These are phyloP conservation scores for Lerema accius DNA, from an alignment of 1,140 invertebrate species.

Conservation along the genomic window DNA sequence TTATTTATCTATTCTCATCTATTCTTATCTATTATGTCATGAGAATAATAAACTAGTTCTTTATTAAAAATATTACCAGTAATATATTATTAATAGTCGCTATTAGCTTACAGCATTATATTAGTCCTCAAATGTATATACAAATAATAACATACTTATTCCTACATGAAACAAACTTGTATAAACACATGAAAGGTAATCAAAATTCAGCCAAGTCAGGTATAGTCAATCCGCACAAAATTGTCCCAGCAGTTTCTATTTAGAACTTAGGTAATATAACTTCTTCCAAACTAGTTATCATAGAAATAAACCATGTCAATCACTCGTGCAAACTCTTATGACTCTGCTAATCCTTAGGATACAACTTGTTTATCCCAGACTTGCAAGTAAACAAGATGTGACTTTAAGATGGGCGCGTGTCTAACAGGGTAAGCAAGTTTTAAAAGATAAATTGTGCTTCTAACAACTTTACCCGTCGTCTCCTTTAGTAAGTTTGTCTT, in stretches of 20 bases:
- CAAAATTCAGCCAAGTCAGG: neutral
- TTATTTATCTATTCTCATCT: too few species aligned
- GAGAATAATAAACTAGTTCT: too few species aligned
- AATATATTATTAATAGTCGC: too few species aligned
- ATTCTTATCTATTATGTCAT: too few species aligned
- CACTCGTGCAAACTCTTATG: constrained; percentile 29
- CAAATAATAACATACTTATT: too few species aligned
- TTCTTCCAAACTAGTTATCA: constrained; percentile 47
- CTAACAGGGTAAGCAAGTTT: neutral
- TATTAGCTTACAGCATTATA: too few species aligned
- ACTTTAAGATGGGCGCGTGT: neutral
- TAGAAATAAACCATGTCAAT: constrained; percentile 47
- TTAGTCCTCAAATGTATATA: too few species aligned
- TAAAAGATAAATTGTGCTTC: neutral
- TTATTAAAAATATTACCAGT: too few species aligned
- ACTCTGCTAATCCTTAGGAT: neutral
- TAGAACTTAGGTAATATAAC: constrained; percentile 51
- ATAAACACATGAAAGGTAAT: neutral
- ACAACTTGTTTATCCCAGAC: neutral
- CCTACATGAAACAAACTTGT: too few species aligned
- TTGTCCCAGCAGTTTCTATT: constrained; percentile 38
- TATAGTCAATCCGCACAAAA: constrained; percentile 27
- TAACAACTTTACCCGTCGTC: neutral
- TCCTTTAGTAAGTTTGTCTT: neutral
- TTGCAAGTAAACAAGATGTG: neutral